Evolutionary conservation across 2,113 vertebrate species (phyloP).

Genomic region (Hiodon tergisus): DNA sequence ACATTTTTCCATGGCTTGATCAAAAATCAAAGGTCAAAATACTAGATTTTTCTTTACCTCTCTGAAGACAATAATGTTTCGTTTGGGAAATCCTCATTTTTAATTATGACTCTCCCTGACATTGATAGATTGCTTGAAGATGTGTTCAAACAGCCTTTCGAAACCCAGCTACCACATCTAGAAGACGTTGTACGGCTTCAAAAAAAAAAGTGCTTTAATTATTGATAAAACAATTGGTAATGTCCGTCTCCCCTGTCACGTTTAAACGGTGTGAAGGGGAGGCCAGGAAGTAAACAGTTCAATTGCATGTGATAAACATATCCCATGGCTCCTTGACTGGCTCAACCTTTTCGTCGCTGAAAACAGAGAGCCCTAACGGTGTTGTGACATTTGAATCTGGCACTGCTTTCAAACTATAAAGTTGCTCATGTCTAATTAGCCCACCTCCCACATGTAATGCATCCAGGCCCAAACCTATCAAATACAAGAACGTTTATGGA

Average conservation of each 20-base stretch:
- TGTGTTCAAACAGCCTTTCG: too few relatives aligned
- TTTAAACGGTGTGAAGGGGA: neutral
- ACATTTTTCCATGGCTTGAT: too few relatives aligned
- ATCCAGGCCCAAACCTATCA: neutral
- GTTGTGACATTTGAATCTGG: neutral
- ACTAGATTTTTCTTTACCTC: too few relatives aligned
- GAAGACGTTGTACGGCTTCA: too few relatives aligned
- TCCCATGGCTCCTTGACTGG: neutral
- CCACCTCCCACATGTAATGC: neutral
- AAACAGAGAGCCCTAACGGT: too few relatives aligned
- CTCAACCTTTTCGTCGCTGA: neutral
- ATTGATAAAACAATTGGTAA: neutral
- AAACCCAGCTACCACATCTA: too few relatives aligned
- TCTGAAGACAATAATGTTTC: too few relatives aligned
- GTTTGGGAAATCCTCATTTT: too few relatives aligned
- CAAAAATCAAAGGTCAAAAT: too few relatives aligned
- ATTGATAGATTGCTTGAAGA: too few relatives aligned
- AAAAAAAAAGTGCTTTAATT: neutral
- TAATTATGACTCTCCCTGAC: too few relatives aligned
- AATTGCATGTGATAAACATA: neutral
- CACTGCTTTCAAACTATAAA: neutral
- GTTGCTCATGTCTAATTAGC: neutral
- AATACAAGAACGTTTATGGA: neutral
- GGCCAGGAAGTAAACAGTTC: neutral
- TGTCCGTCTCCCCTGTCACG: neutral